Base-by-base conservation (phyloP, 2,797 vertebrate species). In the Microcaecilia unicolor region DNA sequence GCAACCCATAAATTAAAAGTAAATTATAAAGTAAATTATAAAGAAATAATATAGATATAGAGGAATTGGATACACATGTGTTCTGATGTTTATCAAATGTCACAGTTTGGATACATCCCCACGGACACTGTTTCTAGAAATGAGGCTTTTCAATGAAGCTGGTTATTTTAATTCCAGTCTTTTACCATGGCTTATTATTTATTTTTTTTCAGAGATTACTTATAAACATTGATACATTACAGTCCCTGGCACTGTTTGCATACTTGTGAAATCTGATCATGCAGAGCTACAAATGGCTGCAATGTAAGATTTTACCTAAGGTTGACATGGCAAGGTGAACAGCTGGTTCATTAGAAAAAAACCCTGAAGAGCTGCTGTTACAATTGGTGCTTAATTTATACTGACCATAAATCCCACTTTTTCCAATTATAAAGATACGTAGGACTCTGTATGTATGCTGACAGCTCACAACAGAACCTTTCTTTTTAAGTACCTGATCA, bases 391-490 rank as follows among this genome's bases (percentile, higher is more conserved):
- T 60, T 67, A 66, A 76, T 65, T 64, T 74, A 79, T 91, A 97
- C 92, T 97, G 94, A 92, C 92, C 92, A 25, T 83, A 84, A 84
- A 91, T 97, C 93, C 93, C 90, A 84, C 73, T 69, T 74, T 65
- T 58, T 67, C 53, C n/a, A 64, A 64, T 59, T 59, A 70, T 80
- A 79, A n/a, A 75, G 86, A 92, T 31, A 83, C 84, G 91, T 82
- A 92, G 64, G 77, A 80, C 80, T 88, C 78, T 72, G 72, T 85
- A 86, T 86, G 71, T 86, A 90, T 86, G 92, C 45, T 58, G 62
- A 61, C 51, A 31, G 54, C 53, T 58, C 42, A 33, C 59, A 34
- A 55, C 49, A 41, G 46, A 37, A 64, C 22, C 55, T 68, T n/a
- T n/a, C n/a, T n/a, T 73, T 55, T 61, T 74, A 51, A 63, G 35